phyloP scores from a whole-genome alignment of 2,888 invertebrate genomes.

The Neoaliturus tenellus region DNA sequence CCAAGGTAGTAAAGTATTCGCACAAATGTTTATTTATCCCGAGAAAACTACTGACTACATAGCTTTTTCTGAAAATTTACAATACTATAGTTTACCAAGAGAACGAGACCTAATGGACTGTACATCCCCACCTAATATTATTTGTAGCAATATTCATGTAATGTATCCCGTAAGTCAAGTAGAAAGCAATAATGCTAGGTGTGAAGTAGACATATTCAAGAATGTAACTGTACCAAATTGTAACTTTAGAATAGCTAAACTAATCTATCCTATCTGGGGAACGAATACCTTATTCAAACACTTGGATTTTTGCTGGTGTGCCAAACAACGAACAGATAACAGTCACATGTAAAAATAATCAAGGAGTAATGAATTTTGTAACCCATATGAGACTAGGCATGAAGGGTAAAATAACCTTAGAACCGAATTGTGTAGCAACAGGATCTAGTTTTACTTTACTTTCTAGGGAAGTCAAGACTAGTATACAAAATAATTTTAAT shows the following conservation, averaged over 20 bases:
- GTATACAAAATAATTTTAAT: neutral
- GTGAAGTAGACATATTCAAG: neutral
- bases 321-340: neutral
- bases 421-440: neutral
- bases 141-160: neutral
- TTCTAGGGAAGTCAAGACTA: neutral
- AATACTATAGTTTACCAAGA: neutral
- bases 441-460: neutral
- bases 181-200: neutral
- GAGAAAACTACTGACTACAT: constrained; percentile 1
- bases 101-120: neutral
- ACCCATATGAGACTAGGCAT: neutral
- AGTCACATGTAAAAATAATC: neutral
- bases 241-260: neutral
- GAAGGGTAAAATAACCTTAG: neutral
- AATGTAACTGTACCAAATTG: neutral
- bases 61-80: neutral
- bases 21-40: too few species aligned
- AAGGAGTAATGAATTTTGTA: neutral
- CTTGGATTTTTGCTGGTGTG: neutral
- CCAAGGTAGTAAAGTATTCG: neutral
- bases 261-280: neutral
- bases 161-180: neutral
- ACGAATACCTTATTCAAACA: neutral
- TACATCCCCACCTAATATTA: neutral